Evolutionary conservation across 2,797 vertebrate genomes (phyloP), one percentile per base, ranked within the genome.

Genomic region (Syngnathus acus): DNA sequence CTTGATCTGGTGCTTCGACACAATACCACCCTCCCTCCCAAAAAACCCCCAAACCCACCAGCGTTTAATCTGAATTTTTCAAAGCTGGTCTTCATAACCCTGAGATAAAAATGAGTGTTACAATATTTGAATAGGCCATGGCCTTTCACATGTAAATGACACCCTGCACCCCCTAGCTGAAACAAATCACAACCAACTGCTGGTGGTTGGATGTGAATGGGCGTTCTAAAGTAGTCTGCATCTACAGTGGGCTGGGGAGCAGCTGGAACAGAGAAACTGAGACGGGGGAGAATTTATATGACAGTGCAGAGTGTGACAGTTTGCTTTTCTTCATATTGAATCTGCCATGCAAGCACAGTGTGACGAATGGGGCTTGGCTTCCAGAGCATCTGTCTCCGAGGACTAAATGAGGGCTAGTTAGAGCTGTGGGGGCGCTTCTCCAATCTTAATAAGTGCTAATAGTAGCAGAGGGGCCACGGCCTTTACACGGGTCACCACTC

Each of bases 151-250:
- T 89, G 89, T 81, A 87, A 90, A 90, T 89, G 67, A 71, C 78
- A 81, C 82, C 85, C 77, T 84, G 81, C 79, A 79, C 78, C 86
- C 85, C 82, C 71, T 64, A 82, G 82, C 86, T 84, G 82, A 87
- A 86, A 90, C 89, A 89, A 89, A 90, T 90, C 84, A 88, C 77
- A 85, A 85, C 85, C 86, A 88, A 88, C 84, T 88, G 86, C 86
- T 89, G 83, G 86, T 86, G 86, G 84, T 78, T 84, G 82, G 81
- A 81, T 82, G 68, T 85, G 86, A 90, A 90, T 89, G 84, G 88
- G 80, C 70, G 74, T 87, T 71, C 76, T 87, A 87, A 87, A 86
- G 87, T 86, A 87, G 85, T 84, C 84, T 82, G 86, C 80, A 85
- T 82, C 82, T 90, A 89, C 88, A 89, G 89, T 87, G 86, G 75